A percentile compares a stretch with the other conserved stretches of the same genome.
Conservation (phyloP, 2,888 invertebrate species). For the Eutolmus rufibarbis region DNA sequence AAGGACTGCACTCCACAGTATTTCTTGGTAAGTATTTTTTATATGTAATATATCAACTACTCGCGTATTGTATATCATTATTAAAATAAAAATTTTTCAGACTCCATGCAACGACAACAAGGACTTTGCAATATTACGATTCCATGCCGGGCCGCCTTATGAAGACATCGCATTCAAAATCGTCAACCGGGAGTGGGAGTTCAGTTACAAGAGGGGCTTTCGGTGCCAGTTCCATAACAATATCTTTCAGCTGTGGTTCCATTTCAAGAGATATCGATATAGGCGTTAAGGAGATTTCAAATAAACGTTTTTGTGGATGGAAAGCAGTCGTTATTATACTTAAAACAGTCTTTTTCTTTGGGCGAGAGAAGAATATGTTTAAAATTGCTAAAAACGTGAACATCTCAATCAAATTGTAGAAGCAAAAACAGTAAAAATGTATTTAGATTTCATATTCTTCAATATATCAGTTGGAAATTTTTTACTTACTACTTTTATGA, state of each 20-base stretch:
- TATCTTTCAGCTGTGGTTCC: slow-evolving; percentile 99
- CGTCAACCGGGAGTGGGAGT: slow-evolving; percentile 99
- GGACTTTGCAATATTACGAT: slow-evolving; percentile 93
- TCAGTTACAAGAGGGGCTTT: slow-evolving; percentile 97
- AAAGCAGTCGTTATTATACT: neutral
- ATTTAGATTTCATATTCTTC: no score
- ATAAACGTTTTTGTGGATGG: neutral
- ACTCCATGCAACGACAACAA: slow-evolving; percentile 89
- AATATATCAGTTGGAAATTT: no score
- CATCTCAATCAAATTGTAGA: no score
- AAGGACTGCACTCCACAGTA: slow-evolving; percentile 92
- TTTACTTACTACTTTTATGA: no score
- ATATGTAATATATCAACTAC: no score
- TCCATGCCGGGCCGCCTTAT: slow-evolving; percentile 99
- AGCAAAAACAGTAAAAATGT: no score
- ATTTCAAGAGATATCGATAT: slow-evolving; percentile 97
- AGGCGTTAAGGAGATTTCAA: slow-evolving; percentile 67
- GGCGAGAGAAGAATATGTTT: neutral
- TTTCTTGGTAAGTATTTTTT: slow-evolving; percentile 72
- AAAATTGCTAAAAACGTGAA: no score
- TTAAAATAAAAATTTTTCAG: slow-evolving; percentile 59
- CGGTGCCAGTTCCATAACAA: slow-evolving; percentile 99
- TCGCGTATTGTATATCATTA: no score
- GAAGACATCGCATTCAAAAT: slow-evolving; percentile 99
- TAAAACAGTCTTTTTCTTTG: neutral